Conservation (phyloP, 2,888 invertebrate genomes). For the Callosobruchus maculatus region DNA sequence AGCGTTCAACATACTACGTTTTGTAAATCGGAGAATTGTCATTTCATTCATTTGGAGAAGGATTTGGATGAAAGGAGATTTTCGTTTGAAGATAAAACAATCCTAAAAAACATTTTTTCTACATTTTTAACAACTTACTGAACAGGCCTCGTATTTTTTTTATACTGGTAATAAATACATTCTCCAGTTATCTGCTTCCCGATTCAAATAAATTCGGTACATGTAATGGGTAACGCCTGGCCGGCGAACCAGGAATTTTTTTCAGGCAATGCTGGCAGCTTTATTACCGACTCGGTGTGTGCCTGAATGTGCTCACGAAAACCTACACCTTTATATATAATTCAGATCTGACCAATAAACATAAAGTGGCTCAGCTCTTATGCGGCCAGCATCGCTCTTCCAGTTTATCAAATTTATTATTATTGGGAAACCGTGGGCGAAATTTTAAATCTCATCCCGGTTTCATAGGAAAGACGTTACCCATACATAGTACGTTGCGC, state of each 20-base stretch:
- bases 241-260: background rate
- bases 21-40: too few relatives aligned
- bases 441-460: background rate
- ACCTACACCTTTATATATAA: background rate
- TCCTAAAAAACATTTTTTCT: too few relatives aligned
- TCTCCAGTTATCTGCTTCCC: background rate
- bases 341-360: background rate
- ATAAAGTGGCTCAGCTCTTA: background rate
- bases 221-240: background rate
- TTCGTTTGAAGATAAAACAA: too few relatives aligned
- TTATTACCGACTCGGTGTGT: background rate
- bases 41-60: too few relatives aligned
- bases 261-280: background rate
- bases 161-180: background rate
- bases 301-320: background rate
- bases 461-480: background rate
- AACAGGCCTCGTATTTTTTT: too few relatives aligned
- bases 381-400: background rate
- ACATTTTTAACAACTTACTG: too few relatives aligned
- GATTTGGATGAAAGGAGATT: too few relatives aligned
- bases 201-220: background rate
- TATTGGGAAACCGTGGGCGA: background rate
- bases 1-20: too few relatives aligned
- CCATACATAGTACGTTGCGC: background rate
- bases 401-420: background rate